Evolutionary conservation across 2,888 invertebrate genomes (phyloP).

Genomic region (Automeris io): DNA sequence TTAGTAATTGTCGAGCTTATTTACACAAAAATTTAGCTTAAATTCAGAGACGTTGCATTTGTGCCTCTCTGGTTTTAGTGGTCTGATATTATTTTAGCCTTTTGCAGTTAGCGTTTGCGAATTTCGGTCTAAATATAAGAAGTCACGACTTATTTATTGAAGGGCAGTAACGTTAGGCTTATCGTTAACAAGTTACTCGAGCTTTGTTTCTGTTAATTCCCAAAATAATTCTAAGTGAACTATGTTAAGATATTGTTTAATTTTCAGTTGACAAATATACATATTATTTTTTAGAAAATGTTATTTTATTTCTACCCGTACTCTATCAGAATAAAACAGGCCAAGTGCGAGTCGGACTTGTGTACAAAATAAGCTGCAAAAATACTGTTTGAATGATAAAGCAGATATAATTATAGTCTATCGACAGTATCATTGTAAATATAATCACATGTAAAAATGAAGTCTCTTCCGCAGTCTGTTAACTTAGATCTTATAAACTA

Average conservation of each 20-base stretch:
- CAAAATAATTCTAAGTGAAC: slow-evolving; percentile 59
- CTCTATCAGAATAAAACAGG: neutral
- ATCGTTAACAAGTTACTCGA: slow-evolving; percentile 49
- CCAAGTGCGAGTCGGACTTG: too few species aligned
- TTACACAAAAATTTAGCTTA: too few species aligned
- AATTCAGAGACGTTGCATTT: too few species aligned
- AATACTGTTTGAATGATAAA: too few species aligned
- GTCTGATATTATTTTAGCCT: slow-evolving; percentile 1
- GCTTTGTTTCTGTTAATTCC: slow-evolving; percentile 59
- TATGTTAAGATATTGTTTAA: slow-evolving; percentile 70
- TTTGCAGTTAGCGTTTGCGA: slow-evolving; percentile 7
- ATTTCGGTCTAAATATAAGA: slow-evolving; percentile 8
- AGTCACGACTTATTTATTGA: slow-evolving; percentile 34
- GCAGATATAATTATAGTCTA: too few species aligned
- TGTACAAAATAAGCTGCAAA: too few species aligned
- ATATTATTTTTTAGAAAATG: slow-evolving; percentile 57
- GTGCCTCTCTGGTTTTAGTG: too few species aligned
- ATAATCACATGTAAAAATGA: too few species aligned
- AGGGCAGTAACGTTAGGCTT: slow-evolving; percentile 42
- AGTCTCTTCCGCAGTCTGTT: too few species aligned
- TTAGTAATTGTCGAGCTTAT: too few species aligned
- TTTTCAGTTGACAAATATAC: slow-evolving; percentile 75
- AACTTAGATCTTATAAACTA: too few species aligned
- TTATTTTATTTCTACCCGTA: slow-evolving; percentile 20
- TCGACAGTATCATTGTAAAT: too few species aligned